Evolutionary conservation across 2,888 invertebrate genomes (phyloP).

Genomic region (Zelleria hepariella): DNA sequence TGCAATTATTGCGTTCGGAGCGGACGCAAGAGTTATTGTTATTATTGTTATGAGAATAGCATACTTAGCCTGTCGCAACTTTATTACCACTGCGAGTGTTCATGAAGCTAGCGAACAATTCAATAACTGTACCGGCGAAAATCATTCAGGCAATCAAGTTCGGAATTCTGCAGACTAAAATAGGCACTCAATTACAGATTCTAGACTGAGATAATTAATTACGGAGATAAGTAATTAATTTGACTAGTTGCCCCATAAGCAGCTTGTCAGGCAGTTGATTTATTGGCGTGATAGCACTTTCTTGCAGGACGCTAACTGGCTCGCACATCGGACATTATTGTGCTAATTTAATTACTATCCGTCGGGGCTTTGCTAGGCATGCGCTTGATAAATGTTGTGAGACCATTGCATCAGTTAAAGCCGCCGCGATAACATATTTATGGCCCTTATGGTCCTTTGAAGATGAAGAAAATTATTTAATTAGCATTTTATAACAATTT

Average conservation of each 20-base stretch:
- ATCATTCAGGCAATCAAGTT: neutral
- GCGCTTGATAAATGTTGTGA: constrained; percentile 2
- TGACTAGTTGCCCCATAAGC: constrained; percentile 8
- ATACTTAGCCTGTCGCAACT: neutral
- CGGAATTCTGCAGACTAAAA: neutral
- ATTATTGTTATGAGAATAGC: neutral
- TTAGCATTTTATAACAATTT: constrained; percentile 4
- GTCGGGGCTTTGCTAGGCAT: neutral
- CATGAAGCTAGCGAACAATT: too few relatives aligned
- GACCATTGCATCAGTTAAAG: neutral
- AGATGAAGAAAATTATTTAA: constrained; percentile 1
- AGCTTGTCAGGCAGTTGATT: constrained; percentile 26
- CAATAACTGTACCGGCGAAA: neutral
- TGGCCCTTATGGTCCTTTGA: neutral
- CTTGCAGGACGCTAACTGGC: constrained; percentile 15
- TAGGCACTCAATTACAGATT: neutral
- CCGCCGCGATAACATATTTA: neutral
- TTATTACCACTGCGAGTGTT: neutral
- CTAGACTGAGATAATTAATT: neutral
- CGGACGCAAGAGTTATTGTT: too few relatives aligned
- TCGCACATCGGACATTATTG: constrained; percentile 22
- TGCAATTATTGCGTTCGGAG: neutral
- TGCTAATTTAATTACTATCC: constrained; percentile 24
- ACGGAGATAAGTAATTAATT: constrained; percentile 3
- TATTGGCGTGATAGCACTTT: constrained; percentile 31